Conservation (phyloP, 2,888 invertebrate species). For the Aphrophora alni region DNA sequence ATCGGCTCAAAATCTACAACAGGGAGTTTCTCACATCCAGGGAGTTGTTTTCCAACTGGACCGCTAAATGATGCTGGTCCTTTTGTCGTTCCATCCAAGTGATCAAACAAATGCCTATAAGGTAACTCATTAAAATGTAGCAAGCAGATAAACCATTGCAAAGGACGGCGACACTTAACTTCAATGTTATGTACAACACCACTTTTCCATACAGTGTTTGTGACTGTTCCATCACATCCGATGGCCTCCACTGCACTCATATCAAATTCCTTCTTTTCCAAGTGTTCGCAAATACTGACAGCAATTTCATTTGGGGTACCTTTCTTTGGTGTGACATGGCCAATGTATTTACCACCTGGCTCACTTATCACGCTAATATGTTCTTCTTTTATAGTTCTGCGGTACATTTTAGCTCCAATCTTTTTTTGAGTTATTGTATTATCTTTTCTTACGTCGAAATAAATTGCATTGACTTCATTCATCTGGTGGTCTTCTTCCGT, state of each 20-base stretch:
- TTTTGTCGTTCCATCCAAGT: slow-evolving; percentile 48
- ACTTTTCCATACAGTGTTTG: slow-evolving; percentile 46
- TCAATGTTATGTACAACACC: slow-evolving; percentile 47
- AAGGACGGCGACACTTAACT: slow-evolving; percentile 42
- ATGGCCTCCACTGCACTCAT: slow-evolving; percentile 58
- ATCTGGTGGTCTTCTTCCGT: background rate
- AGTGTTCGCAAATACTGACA: too few relatives aligned
- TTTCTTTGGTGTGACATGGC: slow-evolving; percentile 6
- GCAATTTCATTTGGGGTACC: background rate
- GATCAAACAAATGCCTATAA: slow-evolving; percentile 49
- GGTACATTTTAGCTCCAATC: slow-evolving; percentile 19
- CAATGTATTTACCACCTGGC: slow-evolving; percentile 31
- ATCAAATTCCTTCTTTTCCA: background rate
- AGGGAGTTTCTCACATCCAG: slow-evolving; percentile 22
- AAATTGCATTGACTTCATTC: slow-evolving; percentile 13
- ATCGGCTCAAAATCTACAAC: slow-evolving; percentile 16
- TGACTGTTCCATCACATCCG: slow-evolving; percentile 48
- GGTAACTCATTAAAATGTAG: slow-evolving; percentile 44
- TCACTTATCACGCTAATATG: slow-evolving; percentile 25
- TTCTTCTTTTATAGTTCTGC: slow-evolving; percentile 22
- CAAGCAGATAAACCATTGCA: slow-evolving; percentile 49
- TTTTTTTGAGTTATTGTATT: slow-evolving; percentile 24
- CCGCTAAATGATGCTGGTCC: slow-evolving; percentile 50
- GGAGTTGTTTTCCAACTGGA: slow-evolving; percentile 48
- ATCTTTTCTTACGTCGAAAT: slow-evolving; percentile 38